Percentiles rank a stretch among this genome's conserved stretches.
Conservation (phyloP, 2,797 vertebrate genomes). For the Thaleichthys pacificus region DNA sequence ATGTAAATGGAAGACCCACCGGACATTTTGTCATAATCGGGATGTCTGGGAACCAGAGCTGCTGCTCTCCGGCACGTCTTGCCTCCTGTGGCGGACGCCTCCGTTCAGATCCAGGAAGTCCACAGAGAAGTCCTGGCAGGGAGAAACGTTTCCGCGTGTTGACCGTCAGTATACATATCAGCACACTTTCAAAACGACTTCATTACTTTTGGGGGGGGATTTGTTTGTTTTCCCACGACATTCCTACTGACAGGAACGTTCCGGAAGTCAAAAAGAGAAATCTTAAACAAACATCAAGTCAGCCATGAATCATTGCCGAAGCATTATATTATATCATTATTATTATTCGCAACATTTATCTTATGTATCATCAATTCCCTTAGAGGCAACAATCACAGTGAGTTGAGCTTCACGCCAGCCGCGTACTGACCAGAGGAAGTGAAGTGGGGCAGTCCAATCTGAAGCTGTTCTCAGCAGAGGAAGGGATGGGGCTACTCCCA, state of each 20-base stretch:
- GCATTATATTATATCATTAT: no score
- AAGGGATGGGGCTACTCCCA: conserved; percentile 77
- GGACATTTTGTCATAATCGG: conserved; percentile 85
- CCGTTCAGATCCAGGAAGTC: conserved; percentile 86
- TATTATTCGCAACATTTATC: no score
- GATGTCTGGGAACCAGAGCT: conserved; percentile 91
- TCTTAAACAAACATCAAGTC: background rate
- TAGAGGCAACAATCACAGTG: background rate
- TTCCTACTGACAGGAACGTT: conserved; percentile 15
- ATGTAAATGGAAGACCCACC: conserved; percentile 65
- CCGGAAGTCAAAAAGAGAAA: background rate
- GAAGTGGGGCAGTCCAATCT: conserved; percentile 72
- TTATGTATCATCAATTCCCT: background rate
- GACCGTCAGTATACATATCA: no score
- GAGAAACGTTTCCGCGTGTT: conserved; percentile 16
- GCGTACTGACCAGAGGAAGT: conserved; percentile 83
- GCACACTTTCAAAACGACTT: no score
- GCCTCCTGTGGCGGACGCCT: conserved; percentile 75
- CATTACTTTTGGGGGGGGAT: no score
- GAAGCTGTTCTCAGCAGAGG: conserved; percentile 84
- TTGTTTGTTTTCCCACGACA: no score
- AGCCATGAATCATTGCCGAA: no score
- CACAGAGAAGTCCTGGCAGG: conserved; percentile 79
- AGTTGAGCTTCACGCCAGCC: background rate
- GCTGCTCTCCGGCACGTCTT: conserved; percentile 86